A percentile compares a stretch with the other conserved stretches of the same genome.
Conservation (phyloP, 2,113 vertebrate genomes). For the Cricetomys ansorgei region DNA sequence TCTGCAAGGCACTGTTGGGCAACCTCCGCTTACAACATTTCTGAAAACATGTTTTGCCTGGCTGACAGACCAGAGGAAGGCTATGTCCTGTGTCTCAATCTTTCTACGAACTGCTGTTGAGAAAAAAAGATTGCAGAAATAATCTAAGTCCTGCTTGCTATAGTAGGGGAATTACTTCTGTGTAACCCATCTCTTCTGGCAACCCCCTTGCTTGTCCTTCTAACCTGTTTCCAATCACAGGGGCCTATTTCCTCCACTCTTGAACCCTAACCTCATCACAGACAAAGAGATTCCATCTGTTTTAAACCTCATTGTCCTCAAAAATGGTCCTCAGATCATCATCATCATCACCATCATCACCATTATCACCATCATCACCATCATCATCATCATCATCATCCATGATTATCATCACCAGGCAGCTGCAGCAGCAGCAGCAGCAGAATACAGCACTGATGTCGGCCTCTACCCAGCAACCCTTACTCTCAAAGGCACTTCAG, state of each 20-base stretch:
- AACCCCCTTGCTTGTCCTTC: not conserved
- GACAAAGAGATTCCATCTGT: not conserved
- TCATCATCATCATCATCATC: not conserved
- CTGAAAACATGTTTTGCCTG: not conserved
- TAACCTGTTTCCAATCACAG: not conserved
- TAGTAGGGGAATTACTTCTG: rapidly evolving
- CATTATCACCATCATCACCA: not conserved
- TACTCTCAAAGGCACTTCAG: not conserved
- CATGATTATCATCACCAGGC: too few species aligned
- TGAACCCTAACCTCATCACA: not conserved
- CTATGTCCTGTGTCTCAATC: not conserved
- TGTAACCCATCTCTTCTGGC: too few species aligned
- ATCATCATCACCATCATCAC: not conserved
- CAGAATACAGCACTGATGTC: too few species aligned
- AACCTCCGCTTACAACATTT: constrained; percentile 23
- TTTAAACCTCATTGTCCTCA: not conserved
- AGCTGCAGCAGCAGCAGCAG: not conserved
- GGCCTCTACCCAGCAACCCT: not conserved
- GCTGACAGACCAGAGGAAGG: constrained; percentile 19
- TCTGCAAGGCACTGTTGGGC: not conserved
- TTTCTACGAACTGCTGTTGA: constrained; percentile 60
- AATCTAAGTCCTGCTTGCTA: rapidly evolving
- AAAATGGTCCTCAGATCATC: not conserved
- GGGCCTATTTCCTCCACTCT: rapidly evolving
- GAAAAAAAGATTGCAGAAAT: not conserved